phyloP scores from a whole-genome alignment of 2,797 vertebrate genomes.

The Lindbergichthys nudifrons region DNA sequence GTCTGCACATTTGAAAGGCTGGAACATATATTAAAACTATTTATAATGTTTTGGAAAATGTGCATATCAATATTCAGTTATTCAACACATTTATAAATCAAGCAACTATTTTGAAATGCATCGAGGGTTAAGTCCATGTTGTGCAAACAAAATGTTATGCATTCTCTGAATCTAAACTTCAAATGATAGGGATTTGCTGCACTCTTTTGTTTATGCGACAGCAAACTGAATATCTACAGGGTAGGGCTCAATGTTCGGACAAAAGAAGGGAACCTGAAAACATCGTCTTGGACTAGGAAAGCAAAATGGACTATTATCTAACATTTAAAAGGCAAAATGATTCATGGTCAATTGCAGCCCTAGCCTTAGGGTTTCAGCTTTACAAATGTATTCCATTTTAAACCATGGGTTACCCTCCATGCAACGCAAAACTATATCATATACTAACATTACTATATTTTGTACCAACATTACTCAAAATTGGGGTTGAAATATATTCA shows the following conservation, averaged over 20 bases:
- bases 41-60: not conserved
- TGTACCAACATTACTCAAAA: not conserved
- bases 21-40: not conserved
- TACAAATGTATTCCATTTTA: not conserved
- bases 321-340: not conserved
- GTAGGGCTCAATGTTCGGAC: not conserved
- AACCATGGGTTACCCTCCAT: not conserved
- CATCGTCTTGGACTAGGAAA: not conserved
- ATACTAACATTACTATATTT: not conserved
- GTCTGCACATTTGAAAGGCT: not conserved
- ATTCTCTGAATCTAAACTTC: not conserved
- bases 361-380: not conserved
- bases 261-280: not conserved
- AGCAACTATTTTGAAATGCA: not conserved
- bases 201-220: too few species aligned
- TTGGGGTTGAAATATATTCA: not conserved
- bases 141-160: too few species aligned
- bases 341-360: not conserved
- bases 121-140: too few species aligned
- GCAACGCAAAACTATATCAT: not conserved
- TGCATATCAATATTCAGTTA: not conserved
- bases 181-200: not conserved
- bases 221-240: not conserved
- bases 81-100: not conserved
- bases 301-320: not conserved